These are phyloP conservation scores for Urocitellus parryii DNA, from an alignment of 2,113 vertebrate genomes.

Conservation along the genomic window DNA sequence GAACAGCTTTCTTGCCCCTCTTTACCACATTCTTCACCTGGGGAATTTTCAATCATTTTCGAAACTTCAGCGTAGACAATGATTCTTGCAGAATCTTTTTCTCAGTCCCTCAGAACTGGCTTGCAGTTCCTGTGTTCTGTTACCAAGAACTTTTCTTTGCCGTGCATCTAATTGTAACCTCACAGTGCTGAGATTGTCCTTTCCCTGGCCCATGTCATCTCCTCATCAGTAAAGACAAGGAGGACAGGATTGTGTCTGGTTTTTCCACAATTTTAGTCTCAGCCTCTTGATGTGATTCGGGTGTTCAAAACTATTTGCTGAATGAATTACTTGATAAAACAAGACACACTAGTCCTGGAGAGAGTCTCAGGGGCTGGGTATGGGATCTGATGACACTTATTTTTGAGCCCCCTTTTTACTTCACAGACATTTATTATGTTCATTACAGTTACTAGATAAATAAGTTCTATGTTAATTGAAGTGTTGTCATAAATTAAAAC, in stretches of 20 bases:
- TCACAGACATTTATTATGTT: neutral
- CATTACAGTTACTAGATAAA: neutral
- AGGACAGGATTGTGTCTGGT: neutral
- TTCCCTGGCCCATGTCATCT: neutral
- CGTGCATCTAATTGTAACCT: neutral
- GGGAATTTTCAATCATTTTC: neutral
- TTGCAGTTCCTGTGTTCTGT: fast-evolving
- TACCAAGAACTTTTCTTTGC: neutral
- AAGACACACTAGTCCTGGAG: neutral
- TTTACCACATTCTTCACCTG: fast-evolving
- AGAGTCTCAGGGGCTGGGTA: neutral
- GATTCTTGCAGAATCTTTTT: neutral
- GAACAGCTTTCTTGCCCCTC: neutral
- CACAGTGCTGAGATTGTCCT: fast-evolving
- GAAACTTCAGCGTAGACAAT: neutral
- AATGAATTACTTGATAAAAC: neutral
- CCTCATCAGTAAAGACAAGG: neutral
- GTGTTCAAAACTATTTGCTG: neutral
- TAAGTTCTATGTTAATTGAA: neutral
- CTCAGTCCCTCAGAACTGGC: neutral
- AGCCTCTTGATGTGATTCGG: neutral
- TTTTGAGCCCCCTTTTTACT: neutral
- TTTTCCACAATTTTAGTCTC: neutral
- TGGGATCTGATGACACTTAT: neutral
- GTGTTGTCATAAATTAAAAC: neutral